Evolutionary conservation across 2,113 vertebrate genomes (phyloP), one percentile per base, ranked within the genome.

Genomic region (Andinoacara biseriatus): DNA sequence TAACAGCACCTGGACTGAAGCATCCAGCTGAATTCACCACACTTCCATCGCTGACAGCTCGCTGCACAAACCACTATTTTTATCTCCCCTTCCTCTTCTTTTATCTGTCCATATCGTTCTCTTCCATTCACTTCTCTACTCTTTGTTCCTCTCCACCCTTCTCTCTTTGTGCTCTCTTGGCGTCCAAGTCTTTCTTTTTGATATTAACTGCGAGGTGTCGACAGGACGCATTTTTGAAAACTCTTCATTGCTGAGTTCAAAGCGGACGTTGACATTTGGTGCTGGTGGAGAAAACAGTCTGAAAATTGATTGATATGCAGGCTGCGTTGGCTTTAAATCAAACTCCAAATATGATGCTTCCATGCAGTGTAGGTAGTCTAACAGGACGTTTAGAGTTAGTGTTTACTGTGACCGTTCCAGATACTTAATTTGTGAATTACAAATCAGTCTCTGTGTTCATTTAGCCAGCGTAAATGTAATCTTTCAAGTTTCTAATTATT

Each of bases 1-100:
- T 15, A 87, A 5, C 69, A 76, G 67, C 85, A 91, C 80, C 87
- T 91, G 87, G 75, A 67, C 87, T 14, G 76, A 72, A 85, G 76
- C 5, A 78, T 89, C 61, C 82, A 83, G 82, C 74, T 80, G 77
- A 59, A 82, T 75, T 43, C 72, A 63, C 74, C 17, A 14, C 75
- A 26, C 76, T 11, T 82, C 78, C 24, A 22, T 3, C 5, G 78
- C 74, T 75, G 72, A 86, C 78, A 72, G 83, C 83, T 83, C 86
- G 13, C 59, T 81, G 82, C 77, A 69, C 79, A 60, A 15, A 13
- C 9, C 56, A 46, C 69, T 85, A 78, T 85, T 83, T 78, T 49
- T 76, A 67, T 52, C 78, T 62, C 54, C 1, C 1, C 20, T 26
- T 49, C 20, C 3, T 20, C 2, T 26, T 46, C 5, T 4, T 61